Percentiles rank a stretch among this genome's conserved stretches.
phyloP scores from a whole-genome alignment of 1,140 invertebrate species.

The Batillaria attramentaria region DNA sequence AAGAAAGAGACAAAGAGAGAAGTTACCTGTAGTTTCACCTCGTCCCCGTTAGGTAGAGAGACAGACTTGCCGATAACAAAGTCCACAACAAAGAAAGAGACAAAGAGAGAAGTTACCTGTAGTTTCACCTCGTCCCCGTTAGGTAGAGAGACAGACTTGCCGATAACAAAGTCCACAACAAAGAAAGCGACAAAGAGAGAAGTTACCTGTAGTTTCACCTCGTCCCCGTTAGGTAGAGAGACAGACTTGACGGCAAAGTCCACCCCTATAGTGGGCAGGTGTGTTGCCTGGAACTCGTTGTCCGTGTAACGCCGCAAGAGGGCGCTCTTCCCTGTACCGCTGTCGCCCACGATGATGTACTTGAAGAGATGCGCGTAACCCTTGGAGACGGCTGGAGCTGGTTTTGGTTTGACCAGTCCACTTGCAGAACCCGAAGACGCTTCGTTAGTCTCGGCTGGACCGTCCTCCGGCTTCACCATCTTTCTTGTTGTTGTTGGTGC shows the following conservation, averaged over 20 bases:
- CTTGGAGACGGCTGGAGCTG: not conserved
- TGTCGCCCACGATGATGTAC: constrained; percentile 18
- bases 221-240: not conserved
- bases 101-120: too few species aligned
- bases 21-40: too few species aligned
- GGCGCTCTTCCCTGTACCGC: not conserved
- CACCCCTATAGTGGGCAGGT: constrained; percentile 10
- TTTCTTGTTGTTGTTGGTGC: not conserved
- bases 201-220: constrained; percentile 17
- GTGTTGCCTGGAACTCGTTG: not conserved
- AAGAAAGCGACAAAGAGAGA: too few species aligned
- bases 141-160: too few species aligned
- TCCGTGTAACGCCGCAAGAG: not conserved
- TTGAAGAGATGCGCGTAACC: constrained; percentile 20
- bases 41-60: too few species aligned
- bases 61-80: too few species aligned
- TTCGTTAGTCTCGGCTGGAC: not conserved
- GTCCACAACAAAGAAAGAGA: too few species aligned
- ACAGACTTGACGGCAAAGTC: constrained; percentile 26
- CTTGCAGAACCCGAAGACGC: too few species aligned
- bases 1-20: too few species aligned
- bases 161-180: too few species aligned
- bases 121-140: too few species aligned
- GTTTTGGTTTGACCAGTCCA: too few species aligned
- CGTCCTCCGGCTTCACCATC: not conserved